Base-by-base conservation (phyloP, 2,797 vertebrate genomes). In the Anolis apletophallus region DNA sequence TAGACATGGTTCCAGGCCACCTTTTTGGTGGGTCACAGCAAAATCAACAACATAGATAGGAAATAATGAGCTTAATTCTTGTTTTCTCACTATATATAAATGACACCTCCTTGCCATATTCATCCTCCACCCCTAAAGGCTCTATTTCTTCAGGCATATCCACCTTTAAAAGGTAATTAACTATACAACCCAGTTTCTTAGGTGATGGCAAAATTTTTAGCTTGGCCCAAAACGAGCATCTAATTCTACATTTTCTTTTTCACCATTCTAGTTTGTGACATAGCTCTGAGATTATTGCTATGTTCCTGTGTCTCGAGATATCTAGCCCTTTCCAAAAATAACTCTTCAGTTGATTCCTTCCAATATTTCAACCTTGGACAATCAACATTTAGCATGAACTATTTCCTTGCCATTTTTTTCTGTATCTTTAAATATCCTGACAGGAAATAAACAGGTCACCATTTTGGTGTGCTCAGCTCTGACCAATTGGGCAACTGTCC, bases 51-150 rank as follows among this genome's bases (percentile, higher is more conserved):
- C 29, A 29, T 26, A 69, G 36, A 87, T 54, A 83, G 12, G n/a
- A 81, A 32, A 32, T 21, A 32, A 80, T 61, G 29, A 13, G 7
- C 64, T 80, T 68, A 40, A 23, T 54, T 67, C 72, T 81, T 23
- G 12, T 68, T 75, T 78, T 59, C 40, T 83, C n/a, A 64, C 40
- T 40, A 64, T 36, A 12, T 50, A 12, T 50, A 87, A 82, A 76
- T 76, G 86, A 36, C 46, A 87, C 61, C 67, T 71, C 19, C 36
- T 84, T 84, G 50, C 29, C 71, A 74, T 74, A 50, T 72, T 86
- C 61, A 64, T 16, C 54, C 5, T 73, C 55, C 11, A 32, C 36
- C 9, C 36, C 46, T 32, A 17, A 75, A 72, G 29, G 50, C 54
- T 19, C 11, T 57, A 54, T n/a, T 81, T 81, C 32, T 76, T 68